Evolutionary conservation across 2,797 vertebrate genomes (phyloP).

Genomic region (Falco columbarius): DNA sequence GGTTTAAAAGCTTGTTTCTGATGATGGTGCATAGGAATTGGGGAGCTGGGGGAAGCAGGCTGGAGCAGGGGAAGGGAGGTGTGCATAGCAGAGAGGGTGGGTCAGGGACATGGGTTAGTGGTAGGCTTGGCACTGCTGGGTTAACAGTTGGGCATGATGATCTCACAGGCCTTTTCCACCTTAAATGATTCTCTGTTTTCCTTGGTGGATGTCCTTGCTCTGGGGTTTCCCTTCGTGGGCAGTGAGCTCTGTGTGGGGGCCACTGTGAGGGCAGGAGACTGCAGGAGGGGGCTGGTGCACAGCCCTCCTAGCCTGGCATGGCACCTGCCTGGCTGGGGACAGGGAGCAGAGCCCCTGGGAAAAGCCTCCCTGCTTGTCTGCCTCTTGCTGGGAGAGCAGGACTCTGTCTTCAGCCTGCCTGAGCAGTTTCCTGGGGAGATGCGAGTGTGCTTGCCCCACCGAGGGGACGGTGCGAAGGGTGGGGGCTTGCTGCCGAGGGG

Average conservation of each 20-base stretch:
- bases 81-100: neutral
- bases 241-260: neutral
- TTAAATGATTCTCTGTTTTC: neutral
- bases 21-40: neutral
- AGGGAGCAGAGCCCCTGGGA: neutral
- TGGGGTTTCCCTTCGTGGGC: too few relatives aligned
- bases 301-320: too few relatives aligned
- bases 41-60: neutral
- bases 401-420: neutral
- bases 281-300: neutral
- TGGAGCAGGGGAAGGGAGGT: neutral
- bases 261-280: neutral
- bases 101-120: too few relatives aligned
- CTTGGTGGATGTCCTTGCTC: neutral
- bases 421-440: neutral
- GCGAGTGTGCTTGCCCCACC: accelerated
- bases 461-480: accelerated
- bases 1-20: neutral
- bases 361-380: neutral
- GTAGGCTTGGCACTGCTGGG: too few relatives aligned
- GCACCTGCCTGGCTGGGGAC: neutral
- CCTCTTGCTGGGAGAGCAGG: neutral
- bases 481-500: neutral
- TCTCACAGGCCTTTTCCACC: too few relatives aligned
- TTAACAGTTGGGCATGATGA: too few relatives aligned